Conservation (phyloP, 2,113 vertebrate species). For the Callithrix jacchus region DNA sequence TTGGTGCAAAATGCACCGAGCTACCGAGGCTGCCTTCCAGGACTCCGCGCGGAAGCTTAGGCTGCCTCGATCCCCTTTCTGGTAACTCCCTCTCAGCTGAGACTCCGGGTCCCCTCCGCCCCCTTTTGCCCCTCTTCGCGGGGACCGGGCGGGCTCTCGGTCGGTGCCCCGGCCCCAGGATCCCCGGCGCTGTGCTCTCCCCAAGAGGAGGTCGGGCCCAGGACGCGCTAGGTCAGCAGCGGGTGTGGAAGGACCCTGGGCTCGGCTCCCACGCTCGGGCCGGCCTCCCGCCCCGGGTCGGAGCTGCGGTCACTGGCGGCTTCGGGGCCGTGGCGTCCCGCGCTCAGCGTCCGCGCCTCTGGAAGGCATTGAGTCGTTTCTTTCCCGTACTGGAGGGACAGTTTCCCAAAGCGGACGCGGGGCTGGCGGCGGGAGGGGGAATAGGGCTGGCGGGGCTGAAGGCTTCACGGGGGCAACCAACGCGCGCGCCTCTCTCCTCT, state of each 20-base stretch:
- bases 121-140: neutral
- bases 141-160: neutral
- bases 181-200: too few species aligned
- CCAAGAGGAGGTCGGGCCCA: too few species aligned
- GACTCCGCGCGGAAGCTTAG: accelerated
- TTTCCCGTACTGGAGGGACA: neutral
- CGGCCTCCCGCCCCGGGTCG: too few species aligned
- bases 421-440: neutral
- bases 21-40: neutral
- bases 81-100: neutral
- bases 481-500: too few species aligned
- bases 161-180: too few species aligned
- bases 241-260: too few species aligned
- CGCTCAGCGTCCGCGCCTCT: neutral
- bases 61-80: too few species aligned
- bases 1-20: neutral
- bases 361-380: neutral
- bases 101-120: too few species aligned
- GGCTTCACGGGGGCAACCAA: neutral
- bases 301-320: too few species aligned
- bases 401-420: neutral
- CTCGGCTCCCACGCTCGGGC: too few species aligned
- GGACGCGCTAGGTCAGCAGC: too few species aligned
- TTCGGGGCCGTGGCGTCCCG: too few species aligned
- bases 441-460: neutral